Base-by-base conservation (phyloP, 2,888 invertebrate genomes). In the Ormyrus pomaceus region DNA sequence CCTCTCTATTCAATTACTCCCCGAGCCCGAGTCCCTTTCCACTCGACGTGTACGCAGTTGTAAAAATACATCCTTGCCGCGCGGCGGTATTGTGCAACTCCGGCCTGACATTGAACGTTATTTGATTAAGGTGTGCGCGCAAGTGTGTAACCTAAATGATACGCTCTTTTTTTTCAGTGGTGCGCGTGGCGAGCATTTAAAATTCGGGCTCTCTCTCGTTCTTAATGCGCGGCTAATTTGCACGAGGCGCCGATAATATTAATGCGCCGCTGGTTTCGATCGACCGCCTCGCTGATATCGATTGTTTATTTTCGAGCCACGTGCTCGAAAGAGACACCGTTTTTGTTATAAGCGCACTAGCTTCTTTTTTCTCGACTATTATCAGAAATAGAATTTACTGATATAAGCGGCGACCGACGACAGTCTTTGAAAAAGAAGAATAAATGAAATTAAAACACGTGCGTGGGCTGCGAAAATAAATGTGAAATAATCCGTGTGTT, bases 21-120 rank as follows among this genome's bases (percentile, higher is more conserved):
- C 11, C 11, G 34, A 34, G 34, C 11, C 11, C 11, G 34, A 34
- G 34, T 34, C 34, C 34, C 34, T 34, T 34, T 56, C 7, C 19
- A 6, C 13, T 62, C 51, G 56, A n/a, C 48, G 1, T 19, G 19
- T 19, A 19, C 19, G 4, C 8, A 51, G 34, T 66, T 0, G 48
- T 19, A 19, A 62, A 59, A 8, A 50, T 73, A 56, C 56, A 62
- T 69, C n/a, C 13, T 73, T 34, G 46, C 56, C 34, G 10, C 34
- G 6, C 51, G n/a, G 50, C 6, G 6, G n/a, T 59, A 65, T 69
- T 74, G 56, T 68, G 70, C 55, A 62, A 72, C 68, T 55, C 9
- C 69, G 56, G 61, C 9, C 69, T 62, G 61, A 69, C 73, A 79
- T 79, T 74, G 73, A 79, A n/a, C 56, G 53, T 13, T 79, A 62